Conservation (phyloP, 2,888 invertebrate genomes). For the Phengaris arion region DNA sequence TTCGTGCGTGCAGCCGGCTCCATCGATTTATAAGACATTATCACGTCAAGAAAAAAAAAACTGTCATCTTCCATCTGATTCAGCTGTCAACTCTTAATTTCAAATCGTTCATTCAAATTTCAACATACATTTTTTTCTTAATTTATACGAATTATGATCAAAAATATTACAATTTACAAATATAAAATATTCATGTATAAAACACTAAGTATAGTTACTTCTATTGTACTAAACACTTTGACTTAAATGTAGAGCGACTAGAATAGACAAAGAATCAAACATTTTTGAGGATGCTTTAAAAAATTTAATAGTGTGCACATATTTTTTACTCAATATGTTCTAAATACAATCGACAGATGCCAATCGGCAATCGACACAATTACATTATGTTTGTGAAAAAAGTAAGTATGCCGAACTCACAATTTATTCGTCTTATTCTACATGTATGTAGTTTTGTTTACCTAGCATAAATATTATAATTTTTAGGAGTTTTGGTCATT, state of each 20-base stretch:
- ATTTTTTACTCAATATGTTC: neutral
- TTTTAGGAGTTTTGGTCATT: conserved; percentile 61
- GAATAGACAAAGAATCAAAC: neutral
- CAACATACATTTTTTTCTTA: too few species aligned
- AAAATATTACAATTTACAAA: neutral
- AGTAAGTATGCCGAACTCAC: conserved; percentile 25
- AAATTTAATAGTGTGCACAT: neutral
- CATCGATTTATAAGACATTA: too few species aligned
- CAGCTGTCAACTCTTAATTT: too few species aligned
- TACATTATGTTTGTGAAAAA: conserved; percentile 30
- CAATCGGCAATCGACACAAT: neutral
- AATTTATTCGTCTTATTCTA: neutral
- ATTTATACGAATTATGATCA: neutral
- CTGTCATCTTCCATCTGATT: too few species aligned
- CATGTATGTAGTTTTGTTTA: neutral
- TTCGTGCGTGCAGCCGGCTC: too few species aligned
- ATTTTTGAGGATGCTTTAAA: neutral
- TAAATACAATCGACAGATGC: neutral
- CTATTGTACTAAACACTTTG: neutral
- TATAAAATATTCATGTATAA: neutral
- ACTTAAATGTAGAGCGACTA: neutral
- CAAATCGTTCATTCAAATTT: too few species aligned
- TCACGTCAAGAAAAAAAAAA: too few species aligned
- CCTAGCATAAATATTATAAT: neutral
- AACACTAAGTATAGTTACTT: neutral